phyloP scores from a whole-genome alignment of 1,140 invertebrate genomes.

The Eupristina koningsbergeri region DNA sequence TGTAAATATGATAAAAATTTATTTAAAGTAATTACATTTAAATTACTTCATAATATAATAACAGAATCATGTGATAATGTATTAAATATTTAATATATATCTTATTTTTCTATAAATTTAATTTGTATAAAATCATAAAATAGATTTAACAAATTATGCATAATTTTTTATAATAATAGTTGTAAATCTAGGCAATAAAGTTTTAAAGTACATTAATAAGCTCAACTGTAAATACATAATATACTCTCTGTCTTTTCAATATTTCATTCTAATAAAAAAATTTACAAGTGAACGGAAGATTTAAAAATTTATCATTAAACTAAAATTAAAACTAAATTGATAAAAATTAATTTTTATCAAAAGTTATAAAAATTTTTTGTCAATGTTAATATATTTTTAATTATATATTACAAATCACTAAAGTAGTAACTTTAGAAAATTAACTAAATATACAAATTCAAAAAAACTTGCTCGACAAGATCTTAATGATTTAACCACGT shows the following conservation, averaged over 20 bases:
- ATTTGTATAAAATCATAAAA: neutral
- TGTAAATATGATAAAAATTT: slow-evolving; percentile 4
- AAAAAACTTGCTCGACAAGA: slow-evolving; percentile 9
- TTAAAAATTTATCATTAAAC: neutral
- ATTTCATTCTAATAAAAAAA: neutral
- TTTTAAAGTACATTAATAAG: neutral
- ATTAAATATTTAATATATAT: neutral
- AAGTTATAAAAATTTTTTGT: neutral
- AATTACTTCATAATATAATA: neutral
- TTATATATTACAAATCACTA: slow-evolving; percentile 4
- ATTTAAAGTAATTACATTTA: slow-evolving; percentile 19
- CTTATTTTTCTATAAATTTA: slow-evolving; percentile 2
- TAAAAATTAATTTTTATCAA: neutral
- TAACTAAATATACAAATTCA: neutral
- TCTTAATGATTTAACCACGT: slow-evolving; percentile 2
- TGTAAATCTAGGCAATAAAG: too few species aligned
- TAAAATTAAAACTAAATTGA: neutral
- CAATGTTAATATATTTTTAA: slow-evolving; percentile 14
- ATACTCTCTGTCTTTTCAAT: neutral
- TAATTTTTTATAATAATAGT: too few species aligned
- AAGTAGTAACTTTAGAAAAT: neutral
- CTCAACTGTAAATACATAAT: neutral
- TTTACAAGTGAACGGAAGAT: neutral
- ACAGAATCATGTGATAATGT: neutral
- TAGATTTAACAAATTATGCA: slow-evolving; percentile 15